Evolutionary conservation across 2,113 vertebrate genomes (phyloP), one percentile per base, ranked within the genome.

Genomic region (Vulpes ferrilata): DNA sequence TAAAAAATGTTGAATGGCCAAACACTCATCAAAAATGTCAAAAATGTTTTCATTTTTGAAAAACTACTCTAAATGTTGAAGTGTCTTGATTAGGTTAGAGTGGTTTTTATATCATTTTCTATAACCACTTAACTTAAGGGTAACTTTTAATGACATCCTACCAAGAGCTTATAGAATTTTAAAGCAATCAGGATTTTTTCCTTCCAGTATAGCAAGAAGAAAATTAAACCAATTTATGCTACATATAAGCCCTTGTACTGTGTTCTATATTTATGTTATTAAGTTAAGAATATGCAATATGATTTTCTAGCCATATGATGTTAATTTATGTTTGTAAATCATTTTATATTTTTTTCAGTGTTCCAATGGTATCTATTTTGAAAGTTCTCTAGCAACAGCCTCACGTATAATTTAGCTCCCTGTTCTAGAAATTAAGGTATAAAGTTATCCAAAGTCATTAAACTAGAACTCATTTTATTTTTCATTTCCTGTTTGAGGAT

Each of bases 1-100:
- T 97, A 97, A 84, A 94, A 98, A 97, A 95, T 93, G 90, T 97
- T 96, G 97, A 98, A 98, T 98, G 98, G 97, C 95, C 97, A 97
- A 98, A 98, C 97, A 98, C 93, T 97, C 97, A 97, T 98, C 96
- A 97, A 97, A 98, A 97, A 98, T 98, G 97, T 98, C 98, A 98
- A 98, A 98, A 98, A 98, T 98, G 96, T 98, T 98, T 98, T 98
- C 98, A 97, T 97, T 98, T 97, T 96, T 95, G 80, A 96, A 97
- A 97, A 96, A 95, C 96, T 97, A 96, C 97, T 96, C 95, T 97
- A 96, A 98, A 97, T 98, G 65, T 92, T 98, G 96, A 98, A 98
- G 98, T 96, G 92, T 83, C 76, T 97, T 98, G 97, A 98, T 98
- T 98, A 98, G 85, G 90, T 97, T 98, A 98, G 73, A 98, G 98